Base-by-base conservation (phyloP, 2,888 invertebrate genomes). In the Ramazzottius varieornatus region DNA sequence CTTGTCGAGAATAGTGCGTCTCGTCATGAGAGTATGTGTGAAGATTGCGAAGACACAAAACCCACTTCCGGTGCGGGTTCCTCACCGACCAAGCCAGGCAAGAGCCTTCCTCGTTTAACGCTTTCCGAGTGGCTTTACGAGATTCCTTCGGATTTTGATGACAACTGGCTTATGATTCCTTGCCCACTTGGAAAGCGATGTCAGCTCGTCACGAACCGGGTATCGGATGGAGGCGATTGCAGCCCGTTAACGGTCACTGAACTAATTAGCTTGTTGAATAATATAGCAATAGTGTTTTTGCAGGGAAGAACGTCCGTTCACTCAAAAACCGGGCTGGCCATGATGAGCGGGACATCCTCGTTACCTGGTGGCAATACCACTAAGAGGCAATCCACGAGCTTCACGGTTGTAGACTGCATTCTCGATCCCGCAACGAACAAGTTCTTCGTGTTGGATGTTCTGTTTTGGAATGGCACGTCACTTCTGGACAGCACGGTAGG, bases 81-180 rank as follows among this genome's bases (percentile, higher is more conserved):
- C 20, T 4, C 4, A n/a, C n/a, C 54, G 8, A 8, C 20, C 16
- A 4, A 29, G 8, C 13, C 54, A 8, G 24, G 4, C 20, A 54
- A 13, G 29, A 54, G 24, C 4, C 4, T 29, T 29, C 54, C 54
- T 13, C 54, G 54, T 13, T 54, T 93, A 4, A 93, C 93, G 86
- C 73, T 86, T 67, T 92, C 93, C 0, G 94, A 96, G 76, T 96
- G 93, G 93, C 78, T 96, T 74, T 78, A 85, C 1, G 88, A 93
- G 70, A 82, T 85, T 66, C 96, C 96, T 0, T 78, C 80, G 33
- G 75, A 78, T 68, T 73, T 77, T 66, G 71, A 71, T 24, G 68
- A 71, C 20, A 73, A 78, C 34, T 80, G 80, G 79, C 68, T 76
- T 24, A 73, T 79, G 71, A 73, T 79, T 0, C 82, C 87, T 0